A percentile compares a stretch with the other conserved stretches of the same genome.
phyloP scores from a whole-genome alignment of 1,140 invertebrate species.

The Neodiprion lecontei region DNA sequence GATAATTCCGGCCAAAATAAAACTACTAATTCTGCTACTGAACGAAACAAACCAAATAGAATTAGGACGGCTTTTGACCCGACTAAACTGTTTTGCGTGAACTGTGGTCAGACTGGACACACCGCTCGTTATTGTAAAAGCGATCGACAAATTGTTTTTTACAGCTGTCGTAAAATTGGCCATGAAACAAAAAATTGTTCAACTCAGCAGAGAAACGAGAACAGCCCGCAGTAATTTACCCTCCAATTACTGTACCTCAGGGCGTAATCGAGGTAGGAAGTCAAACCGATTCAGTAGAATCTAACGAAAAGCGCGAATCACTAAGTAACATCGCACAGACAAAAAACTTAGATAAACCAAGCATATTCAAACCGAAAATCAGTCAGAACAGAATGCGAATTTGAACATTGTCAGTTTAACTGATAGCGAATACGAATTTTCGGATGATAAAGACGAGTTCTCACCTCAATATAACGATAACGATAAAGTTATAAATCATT shows the following conservation, averaged over 20 bases:
- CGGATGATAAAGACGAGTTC: conserved; percentile 15
- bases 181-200: neutral
- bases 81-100: conserved; percentile 17
- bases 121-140: neutral
- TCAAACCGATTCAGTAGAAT: neutral
- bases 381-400: neutral
- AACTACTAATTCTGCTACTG: neutral
- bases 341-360: conserved; percentile 18
- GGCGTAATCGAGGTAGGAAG: conserved; percentile 10
- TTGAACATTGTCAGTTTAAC: neutral
- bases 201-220: neutral
- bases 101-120: neutral
- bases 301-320: neutral
- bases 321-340: conserved; percentile 15
- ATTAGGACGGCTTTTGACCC: neutral
- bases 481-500: neutral
- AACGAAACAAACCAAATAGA: neutral
- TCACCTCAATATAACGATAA: neutral
- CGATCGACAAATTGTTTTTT: neutral
- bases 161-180: neutral
- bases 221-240: conserved; percentile 12
- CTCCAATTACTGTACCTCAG: conserved; percentile 16
- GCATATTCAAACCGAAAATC: neutral
- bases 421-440: conserved; percentile 10
- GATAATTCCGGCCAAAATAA: conserved; percentile 13